Percentiles rank a stretch among this genome's conserved stretches.
phyloP scores from a whole-genome alignment of 2,797 vertebrate genomes.

The Helicolenus hilgendorfi region DNA sequence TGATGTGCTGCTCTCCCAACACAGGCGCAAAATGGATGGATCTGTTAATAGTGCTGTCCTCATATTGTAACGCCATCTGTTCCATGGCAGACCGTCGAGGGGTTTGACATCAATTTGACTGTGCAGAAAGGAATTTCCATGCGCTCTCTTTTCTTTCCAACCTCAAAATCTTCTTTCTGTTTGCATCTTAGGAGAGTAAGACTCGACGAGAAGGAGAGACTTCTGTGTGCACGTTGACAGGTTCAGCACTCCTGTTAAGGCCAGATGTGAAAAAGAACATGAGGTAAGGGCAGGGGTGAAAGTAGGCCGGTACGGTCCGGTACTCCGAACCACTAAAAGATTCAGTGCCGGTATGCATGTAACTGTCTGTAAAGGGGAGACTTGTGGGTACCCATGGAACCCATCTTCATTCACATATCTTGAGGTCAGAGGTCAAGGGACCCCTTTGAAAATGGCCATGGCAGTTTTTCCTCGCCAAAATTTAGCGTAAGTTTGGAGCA shows the following conservation, averaged over 20 bases:
- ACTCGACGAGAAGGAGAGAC: background rate
- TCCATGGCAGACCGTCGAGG: slow-evolving; percentile 65
- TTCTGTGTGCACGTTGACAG: background rate
- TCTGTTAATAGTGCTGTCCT: slow-evolving; percentile 83
- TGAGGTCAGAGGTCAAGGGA: no score
- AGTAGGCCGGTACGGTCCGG: no score
- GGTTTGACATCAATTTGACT: slow-evolving; percentile 77
- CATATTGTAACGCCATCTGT: slow-evolving; percentile 85
- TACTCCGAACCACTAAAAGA: no score
- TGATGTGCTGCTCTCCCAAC: slow-evolving; percentile 62
- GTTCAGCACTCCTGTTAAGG: background rate
- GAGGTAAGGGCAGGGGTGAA: background rate
- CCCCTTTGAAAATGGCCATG: no score
- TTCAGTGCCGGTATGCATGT: no score
- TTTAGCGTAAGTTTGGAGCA: no score
- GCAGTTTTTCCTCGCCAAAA: no score
- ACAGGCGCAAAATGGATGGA: slow-evolving; percentile 68
- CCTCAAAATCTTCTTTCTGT: slow-evolving; percentile 27
- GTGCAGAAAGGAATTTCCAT: slow-evolving; percentile 71
- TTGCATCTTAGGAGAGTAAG: slow-evolving; percentile 19
- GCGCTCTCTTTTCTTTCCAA: slow-evolving; percentile 39
- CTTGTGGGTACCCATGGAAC: no score
- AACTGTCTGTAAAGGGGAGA: no score
- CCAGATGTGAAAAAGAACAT: background rate
- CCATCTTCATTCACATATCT: no score